These are phyloP conservation scores for Lissocephala sabroskyi DNA, from an alignment of 2,888 invertebrate genomes.

Conservation along the genomic window DNA sequence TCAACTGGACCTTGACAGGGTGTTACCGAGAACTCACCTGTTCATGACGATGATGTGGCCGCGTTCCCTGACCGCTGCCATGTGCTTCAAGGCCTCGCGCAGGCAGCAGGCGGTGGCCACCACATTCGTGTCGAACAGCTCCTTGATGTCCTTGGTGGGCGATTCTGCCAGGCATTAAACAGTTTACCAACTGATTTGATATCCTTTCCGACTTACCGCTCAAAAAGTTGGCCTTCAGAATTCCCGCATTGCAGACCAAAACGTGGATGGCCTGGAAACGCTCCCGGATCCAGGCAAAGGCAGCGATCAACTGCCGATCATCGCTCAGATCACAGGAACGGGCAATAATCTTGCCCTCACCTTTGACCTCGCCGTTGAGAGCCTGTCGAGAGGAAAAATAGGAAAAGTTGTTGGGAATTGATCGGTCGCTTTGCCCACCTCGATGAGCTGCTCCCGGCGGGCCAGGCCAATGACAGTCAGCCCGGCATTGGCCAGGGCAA, in stretches of 20 bases:
- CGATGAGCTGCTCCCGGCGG: slow-evolving; percentile 72
- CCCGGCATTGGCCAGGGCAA: slow-evolving; percentile 71
- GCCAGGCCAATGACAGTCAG: slow-evolving; percentile 75
- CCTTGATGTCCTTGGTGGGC: slow-evolving; percentile 63
- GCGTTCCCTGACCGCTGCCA: slow-evolving; percentile 73
- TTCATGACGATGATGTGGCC: slow-evolving; percentile 78
- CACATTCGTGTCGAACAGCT: slow-evolving; percentile 74
- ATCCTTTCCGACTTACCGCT: slow-evolving; percentile 55
- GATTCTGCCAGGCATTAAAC: slow-evolving; percentile 45
- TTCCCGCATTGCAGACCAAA: slow-evolving; percentile 72
- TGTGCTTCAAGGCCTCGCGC: slow-evolving; percentile 75
- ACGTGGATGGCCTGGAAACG: slow-evolving; percentile 67
- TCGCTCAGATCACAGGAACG: slow-evolving; percentile 69
- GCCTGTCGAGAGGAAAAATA: too few species aligned
- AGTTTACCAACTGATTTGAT: neutral
- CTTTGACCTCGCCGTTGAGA: slow-evolving; percentile 57
- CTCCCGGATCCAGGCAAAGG: slow-evolving; percentile 66
- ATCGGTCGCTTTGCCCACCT: slow-evolving; percentile 56
- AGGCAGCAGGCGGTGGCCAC: slow-evolving; percentile 75
- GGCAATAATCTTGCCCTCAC: slow-evolving; percentile 67
- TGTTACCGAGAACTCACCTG: slow-evolving; percentile 71
- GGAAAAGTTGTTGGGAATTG: too few species aligned
- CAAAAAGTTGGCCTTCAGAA: slow-evolving; percentile 68
- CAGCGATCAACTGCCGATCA: slow-evolving; percentile 57
- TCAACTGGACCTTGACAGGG: too few species aligned